Evolutionary conservation across 2,888 invertebrate species (phyloP).

Genomic region (Diogma glabrata): DNA sequence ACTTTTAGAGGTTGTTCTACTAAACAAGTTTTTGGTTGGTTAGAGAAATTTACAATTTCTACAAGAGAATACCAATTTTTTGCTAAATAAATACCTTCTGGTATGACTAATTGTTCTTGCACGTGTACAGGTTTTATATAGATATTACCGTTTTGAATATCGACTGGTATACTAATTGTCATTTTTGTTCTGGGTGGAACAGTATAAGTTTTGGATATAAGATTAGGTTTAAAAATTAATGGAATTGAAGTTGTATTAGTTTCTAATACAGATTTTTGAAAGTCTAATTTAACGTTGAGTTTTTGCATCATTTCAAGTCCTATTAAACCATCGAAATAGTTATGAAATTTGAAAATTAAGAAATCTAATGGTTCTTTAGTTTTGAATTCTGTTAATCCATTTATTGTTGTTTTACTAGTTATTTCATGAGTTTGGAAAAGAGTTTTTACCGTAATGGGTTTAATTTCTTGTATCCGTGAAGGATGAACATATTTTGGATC

Average conservation of each 20-base stretch:
- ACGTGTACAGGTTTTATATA: slow-evolving; percentile 13
- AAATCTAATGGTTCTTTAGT: not conserved
- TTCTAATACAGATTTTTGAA: slow-evolving; percentile 14
- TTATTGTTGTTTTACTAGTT: not conserved
- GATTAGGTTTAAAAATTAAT: slow-evolving; percentile 13
- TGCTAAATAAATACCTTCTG: slow-evolving; percentile 14
- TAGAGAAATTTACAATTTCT: slow-evolving; percentile 14
- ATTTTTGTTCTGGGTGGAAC: slow-evolving; percentile 12
- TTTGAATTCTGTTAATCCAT: not conserved
- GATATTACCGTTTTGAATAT: slow-evolving; percentile 14
- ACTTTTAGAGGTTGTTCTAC: slow-evolving; percentile 15
- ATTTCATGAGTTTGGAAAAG: not conserved
- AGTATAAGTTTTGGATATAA: slow-evolving; percentile 14
- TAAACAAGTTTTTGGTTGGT: slow-evolving; percentile 10
- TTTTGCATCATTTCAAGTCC: not conserved
- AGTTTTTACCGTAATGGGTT: not conserved
- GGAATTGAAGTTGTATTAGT: slow-evolving; percentile 11
- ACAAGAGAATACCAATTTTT: slow-evolving; percentile 13
- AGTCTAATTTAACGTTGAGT: slow-evolving; percentile 13
- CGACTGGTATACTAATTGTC: slow-evolving; percentile 3
- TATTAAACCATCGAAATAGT: not conserved
- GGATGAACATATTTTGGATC: not conserved
- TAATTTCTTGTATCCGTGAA: not conserved
- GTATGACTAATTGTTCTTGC: slow-evolving; percentile 12
- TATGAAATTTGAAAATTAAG: not conserved